Percentiles rank a stretch among this genome's conserved stretches.
Evolutionary conservation across 2,797 vertebrate species (phyloP).

Genomic region (Alauda arvensis): DNA sequence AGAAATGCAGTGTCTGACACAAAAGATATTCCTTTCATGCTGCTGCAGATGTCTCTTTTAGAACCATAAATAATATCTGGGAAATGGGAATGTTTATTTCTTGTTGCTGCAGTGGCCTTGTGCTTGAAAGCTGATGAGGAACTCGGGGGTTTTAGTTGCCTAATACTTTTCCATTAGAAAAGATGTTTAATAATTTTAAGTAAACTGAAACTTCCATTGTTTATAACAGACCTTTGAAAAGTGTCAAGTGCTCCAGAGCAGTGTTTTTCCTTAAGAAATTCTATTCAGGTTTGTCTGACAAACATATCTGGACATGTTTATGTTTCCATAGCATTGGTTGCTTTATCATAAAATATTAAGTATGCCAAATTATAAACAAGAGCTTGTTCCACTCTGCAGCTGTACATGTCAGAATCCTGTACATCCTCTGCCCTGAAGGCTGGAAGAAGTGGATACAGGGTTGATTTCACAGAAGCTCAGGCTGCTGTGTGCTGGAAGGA

Average conservation of each 20-base stretch:
- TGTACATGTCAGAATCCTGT: slow-evolving; percentile 4
- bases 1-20: not conserved
- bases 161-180: slow-evolving; percentile 63
- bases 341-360: slow-evolving; percentile 59
- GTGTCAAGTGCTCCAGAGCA: slow-evolving; percentile 53
- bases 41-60: not conserved
- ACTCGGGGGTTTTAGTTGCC: not conserved
- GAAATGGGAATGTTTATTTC: slow-evolving; percentile 34
- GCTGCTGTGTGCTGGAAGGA: not conserved
- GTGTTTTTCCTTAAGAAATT: slow-evolving; percentile 52
- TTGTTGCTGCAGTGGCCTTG: not conserved
- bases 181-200: slow-evolving; percentile 47
- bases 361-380: slow-evolving; percentile 35
- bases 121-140: slow-evolving; percentile 23
- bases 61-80: not conserved
- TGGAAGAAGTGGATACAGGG: not conserved
- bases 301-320: slow-evolving; percentile 48
- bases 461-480: not conserved
- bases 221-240: slow-evolving; percentile 52
- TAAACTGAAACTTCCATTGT: slow-evolving; percentile 60
- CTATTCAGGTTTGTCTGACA: slow-evolving; percentile 56
- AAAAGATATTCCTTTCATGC: fast-evolving
- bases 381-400: not conserved
- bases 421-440: not conserved
- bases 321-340: slow-evolving; percentile 37